Evolutionary conservation across 2,113 vertebrate genomes (phyloP).

Genomic region (Dryoscopus gambensis): DNA sequence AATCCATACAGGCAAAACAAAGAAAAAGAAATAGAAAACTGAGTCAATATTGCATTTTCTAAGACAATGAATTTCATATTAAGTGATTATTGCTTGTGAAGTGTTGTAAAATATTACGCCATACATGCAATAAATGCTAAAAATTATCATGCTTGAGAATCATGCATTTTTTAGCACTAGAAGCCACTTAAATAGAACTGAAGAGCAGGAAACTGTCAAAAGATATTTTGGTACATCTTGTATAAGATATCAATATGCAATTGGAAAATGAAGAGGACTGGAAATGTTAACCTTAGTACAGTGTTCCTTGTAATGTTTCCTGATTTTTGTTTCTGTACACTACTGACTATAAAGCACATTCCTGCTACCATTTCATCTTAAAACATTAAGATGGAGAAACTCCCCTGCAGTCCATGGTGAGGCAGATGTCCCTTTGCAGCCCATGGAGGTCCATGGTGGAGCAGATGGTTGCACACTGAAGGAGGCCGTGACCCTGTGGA

Average conservation of each 20-base stretch:
- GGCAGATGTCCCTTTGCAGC: no score
- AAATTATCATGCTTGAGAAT: not conserved
- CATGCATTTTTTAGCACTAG: not conserved
- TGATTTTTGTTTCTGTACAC: not conserved
- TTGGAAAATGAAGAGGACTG: not conserved
- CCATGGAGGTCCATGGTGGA: rapidly evolving
- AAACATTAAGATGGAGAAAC: not conserved
- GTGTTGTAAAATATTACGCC: not conserved
- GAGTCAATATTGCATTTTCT: not conserved
- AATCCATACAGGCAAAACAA: not conserved
- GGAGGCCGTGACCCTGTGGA: not conserved
- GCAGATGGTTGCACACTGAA: not conserved
- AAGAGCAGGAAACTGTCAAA: not conserved
- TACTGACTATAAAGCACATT: not conserved
- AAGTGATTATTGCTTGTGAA: not conserved
- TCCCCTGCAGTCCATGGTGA: rapidly evolving
- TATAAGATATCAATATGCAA: not conserved
- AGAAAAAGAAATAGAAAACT: not conserved
- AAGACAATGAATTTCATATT: not conserved
- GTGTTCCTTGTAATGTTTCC: not conserved
- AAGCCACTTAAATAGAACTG: not conserved
- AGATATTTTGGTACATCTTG: not conserved
- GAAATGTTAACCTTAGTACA: not conserved
- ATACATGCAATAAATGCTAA: not conserved
- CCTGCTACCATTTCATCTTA: not conserved